Conservation (phyloP, 2,888 invertebrate genomes). For the Adela reaumurella region DNA sequence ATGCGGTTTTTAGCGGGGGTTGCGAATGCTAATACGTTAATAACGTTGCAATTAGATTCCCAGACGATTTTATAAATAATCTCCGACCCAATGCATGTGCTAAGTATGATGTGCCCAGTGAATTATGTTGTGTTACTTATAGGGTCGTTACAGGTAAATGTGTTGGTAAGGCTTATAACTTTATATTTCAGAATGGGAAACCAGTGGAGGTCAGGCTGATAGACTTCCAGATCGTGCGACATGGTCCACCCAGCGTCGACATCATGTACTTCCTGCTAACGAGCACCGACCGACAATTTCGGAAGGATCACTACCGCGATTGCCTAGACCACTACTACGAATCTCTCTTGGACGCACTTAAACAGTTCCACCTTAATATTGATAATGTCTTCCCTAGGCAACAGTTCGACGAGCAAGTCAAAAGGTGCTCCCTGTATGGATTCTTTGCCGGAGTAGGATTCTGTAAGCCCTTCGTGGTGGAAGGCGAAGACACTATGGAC, state of each 20-base stretch:
- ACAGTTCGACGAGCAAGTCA: not conserved
- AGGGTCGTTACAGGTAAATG: too few species aligned
- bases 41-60: too few species aligned
- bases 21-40: too few species aligned
- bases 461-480: not conserved
- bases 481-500: not conserved
- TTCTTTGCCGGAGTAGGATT: not conserved
- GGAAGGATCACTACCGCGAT: not conserved
- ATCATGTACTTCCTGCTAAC: not conserved
- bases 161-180: too few species aligned
- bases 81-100: too few species aligned
- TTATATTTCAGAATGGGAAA: not conserved
- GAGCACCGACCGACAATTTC: not conserved
- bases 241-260: not conserved
- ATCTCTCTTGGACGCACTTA: not conserved
- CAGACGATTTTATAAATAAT: too few species aligned
- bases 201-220: not conserved
- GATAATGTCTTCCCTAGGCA: not conserved
- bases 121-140: too few species aligned
- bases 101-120: too few species aligned
- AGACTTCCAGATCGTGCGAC: not conserved
- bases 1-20: too few species aligned
- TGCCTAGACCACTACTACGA: not conserved
- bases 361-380: not conserved
- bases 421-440: not conserved